phyloP scores from a whole-genome alignment of 2,888 invertebrate species.

The Rotaria sp. region DNA sequence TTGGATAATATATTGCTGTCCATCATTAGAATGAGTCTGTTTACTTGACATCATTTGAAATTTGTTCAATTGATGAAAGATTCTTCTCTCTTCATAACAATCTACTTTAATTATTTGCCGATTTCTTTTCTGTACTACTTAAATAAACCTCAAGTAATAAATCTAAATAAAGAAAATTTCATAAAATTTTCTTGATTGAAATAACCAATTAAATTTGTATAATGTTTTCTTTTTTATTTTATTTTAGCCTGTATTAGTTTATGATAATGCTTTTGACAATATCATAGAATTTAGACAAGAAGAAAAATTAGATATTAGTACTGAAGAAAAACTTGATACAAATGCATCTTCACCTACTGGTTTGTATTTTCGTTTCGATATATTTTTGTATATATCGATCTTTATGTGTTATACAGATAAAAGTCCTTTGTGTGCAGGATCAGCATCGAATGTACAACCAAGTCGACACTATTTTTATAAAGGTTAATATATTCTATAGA shows the following conservation, averaged over 20 bases:
- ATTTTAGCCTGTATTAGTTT: not conserved
- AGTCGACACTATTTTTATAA: not conserved
- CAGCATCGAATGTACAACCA: not conserved
- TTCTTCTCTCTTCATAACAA: too few species aligned
- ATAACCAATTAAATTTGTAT: too few species aligned
- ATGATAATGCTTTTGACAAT: conserved; percentile 11
- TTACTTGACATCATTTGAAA: too few species aligned
- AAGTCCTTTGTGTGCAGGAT: not conserved
- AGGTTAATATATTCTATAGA: not conserved
- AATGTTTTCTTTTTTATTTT: not conserved
- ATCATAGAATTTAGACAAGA: not conserved
- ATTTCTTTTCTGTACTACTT: too few species aligned
- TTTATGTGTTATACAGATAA: not conserved
- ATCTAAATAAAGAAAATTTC: too few species aligned
- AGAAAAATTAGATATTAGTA: not conserved
- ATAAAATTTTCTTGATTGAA: too few species aligned
- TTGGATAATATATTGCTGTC: too few species aligned
- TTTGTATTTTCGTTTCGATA: not conserved
- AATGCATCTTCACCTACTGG: not conserved
- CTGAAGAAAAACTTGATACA: not conserved
- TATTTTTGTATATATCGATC: too few species aligned
- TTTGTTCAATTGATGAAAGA: too few species aligned
- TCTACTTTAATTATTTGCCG: too few species aligned
- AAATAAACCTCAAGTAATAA: too few species aligned
- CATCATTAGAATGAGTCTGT: too few species aligned